A percentile compares a stretch with the other conserved stretches of the same genome.
phyloP scores from a whole-genome alignment of 1,140 invertebrate genomes.

The Pinna nobilis region DNA sequence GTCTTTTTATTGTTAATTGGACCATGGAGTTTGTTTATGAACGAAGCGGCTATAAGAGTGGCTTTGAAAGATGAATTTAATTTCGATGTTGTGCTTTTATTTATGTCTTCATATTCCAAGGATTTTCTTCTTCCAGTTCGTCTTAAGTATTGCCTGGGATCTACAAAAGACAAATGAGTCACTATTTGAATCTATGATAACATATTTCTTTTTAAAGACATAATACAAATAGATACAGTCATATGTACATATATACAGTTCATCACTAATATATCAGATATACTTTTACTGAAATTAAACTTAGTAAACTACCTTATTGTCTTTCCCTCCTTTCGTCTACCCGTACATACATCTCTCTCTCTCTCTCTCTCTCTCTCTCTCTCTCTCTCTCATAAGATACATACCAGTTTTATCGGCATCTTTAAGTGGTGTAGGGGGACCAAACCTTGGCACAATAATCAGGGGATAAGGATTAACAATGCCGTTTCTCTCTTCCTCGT shows the following conservation, averaged over 20 bases:
- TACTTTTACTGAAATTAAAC: not conserved
- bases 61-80: slow-evolving; percentile 12
- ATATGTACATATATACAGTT: not conserved
- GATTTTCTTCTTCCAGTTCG: slow-evolving; percentile 20
- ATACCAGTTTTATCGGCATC: too few species aligned
- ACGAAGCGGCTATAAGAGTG: slow-evolving; percentile 21
- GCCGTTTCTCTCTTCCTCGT: not conserved
- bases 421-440: slow-evolving; percentile 23
- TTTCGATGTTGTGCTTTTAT: not conserved
- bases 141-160: not conserved
- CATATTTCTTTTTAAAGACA: not conserved
- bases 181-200: not conserved
- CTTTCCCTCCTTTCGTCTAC: not conserved
- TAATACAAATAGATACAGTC: not conserved
- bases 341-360: too few species aligned
- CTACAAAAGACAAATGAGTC: not conserved
- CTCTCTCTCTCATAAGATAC: not conserved
- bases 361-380: too few species aligned
- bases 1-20: slow-evolving; percentile 3
- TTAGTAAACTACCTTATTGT: not conserved
- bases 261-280: not conserved
- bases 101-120: slow-evolving; percentile 32
- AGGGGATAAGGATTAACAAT: slow-evolving; percentile 39
- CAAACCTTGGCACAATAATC: slow-evolving; percentile 37
- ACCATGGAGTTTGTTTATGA: slow-evolving; percentile 17